Evolutionary conservation across 92 coral and sea anemone genomes (phyloP), one percentile per base, ranked within the genome.

Genomic region (Ricordea florida): DNA sequence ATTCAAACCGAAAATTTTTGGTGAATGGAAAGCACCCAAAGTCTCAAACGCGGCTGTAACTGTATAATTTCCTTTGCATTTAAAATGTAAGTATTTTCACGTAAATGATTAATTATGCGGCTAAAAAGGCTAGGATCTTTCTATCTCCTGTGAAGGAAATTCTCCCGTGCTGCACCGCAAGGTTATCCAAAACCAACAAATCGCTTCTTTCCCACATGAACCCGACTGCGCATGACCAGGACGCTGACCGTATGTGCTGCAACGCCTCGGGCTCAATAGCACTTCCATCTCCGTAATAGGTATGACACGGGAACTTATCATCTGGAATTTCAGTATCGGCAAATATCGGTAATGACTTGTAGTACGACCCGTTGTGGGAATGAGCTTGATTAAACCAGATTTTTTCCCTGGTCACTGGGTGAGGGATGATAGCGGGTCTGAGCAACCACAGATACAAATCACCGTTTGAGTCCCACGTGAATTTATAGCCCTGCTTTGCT

Each of bases 181-280:
- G 57, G 61, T 87, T 87, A 59, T 87, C 88, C 50, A 87, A 21
- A 3, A 87, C 88, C 9, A 87, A 22, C 38, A 87, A 24, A 44
- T 87, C 92, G 2, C 76, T 63, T 30, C 45, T 69, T 27, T 64
- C 70, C 85, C 83, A 81, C 11, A 69, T 77, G 57, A 80, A 69
- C 10, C 91, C 91, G 2, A 87, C 88, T 13, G 88, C 76, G 66
- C 82, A 68, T 33, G 43, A 26, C 91, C 96, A 90, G 28, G 75
- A 56, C 10, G 45, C 56, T 13, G 60, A 85, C 9, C 91, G 87
- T 43, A 90, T 55, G 85, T 85, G 96, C 46, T 90, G 85, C 11
- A 85, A 7, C 32, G 63, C 74, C 30, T 73, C 88, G 61, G 78
- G 88, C 40, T 80, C 88, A 25, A 89, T 68, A 33, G 32, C 82